Evolutionary conservation across 2,797 vertebrate species (phyloP).

Genomic region (Parambassis ranga): DNA sequence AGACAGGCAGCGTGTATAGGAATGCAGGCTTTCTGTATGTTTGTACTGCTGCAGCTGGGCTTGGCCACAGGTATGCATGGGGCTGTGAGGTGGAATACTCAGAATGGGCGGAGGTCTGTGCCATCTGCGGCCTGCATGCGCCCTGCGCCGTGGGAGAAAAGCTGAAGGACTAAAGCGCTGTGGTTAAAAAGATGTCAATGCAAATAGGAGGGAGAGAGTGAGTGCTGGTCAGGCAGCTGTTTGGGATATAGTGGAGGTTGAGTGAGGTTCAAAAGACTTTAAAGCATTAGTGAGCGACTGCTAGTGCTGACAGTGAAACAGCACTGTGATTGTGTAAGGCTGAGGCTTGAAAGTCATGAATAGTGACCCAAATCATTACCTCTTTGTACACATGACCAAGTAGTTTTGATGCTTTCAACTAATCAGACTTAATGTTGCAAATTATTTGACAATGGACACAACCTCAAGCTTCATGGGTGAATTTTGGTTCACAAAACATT

Average conservation of each 20-base stretch:
- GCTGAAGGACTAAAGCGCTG: slow-evolving; percentile 17
- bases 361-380: too few relatives aligned
- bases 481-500: too few relatives aligned
- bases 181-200: slow-evolving; percentile 41
- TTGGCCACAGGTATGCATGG: slow-evolving; percentile 56
- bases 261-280: slow-evolving; percentile 5
- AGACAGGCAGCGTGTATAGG: slow-evolving; percentile 52
- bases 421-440: too few relatives aligned
- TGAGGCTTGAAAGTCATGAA: too few relatives aligned
- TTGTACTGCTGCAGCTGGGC: slow-evolving; percentile 60
- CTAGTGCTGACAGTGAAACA: slow-evolving; percentile 1
- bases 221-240: slow-evolving; percentile 27
- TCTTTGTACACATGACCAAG: too few relatives aligned
- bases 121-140: slow-evolving; percentile 28
- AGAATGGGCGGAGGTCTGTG: slow-evolving; percentile 50
- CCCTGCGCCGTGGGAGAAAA: slow-evolving; percentile 36
- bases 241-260: slow-evolving; percentile 1
- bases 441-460: too few relatives aligned
- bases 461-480: too few relatives aligned
- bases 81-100: slow-evolving; percentile 48
- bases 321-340: slow-evolving; percentile 3
- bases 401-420: too few relatives aligned
- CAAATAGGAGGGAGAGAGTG: slow-evolving; percentile 33
- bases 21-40: slow-evolving; percentile 58
- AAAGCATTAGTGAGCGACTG: slow-evolving; percentile 1